Evolutionary conservation across 64 coral and sea anemone genomes (phyloP).

Genomic region (Anthopleura sola): DNA sequence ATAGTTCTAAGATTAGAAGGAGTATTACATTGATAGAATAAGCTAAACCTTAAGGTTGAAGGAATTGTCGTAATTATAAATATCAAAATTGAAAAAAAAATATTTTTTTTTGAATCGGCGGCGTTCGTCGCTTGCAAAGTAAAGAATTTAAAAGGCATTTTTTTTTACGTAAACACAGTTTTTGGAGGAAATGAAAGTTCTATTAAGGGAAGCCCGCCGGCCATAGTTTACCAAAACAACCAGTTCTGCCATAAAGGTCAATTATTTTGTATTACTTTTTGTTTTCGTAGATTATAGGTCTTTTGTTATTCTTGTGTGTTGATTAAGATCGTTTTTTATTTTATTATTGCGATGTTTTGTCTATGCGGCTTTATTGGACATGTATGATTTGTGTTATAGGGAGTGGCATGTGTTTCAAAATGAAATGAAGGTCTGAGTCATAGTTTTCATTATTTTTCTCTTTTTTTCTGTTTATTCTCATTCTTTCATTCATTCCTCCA

Average conservation of each 20-base stretch:
- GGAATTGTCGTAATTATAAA: neutral
- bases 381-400: no score
- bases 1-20: neutral
- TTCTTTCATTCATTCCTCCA: no score
- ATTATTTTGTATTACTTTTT: neutral
- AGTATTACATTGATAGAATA: neutral
- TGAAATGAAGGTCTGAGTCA: no score
- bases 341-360: neutral
- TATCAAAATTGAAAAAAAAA: neutral
- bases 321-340: neutral
- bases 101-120: neutral
- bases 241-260: neutral
- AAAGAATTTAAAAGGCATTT: no score
- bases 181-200: neutral
- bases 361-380: no score
- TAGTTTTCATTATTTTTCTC: no score
- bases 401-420: no score
- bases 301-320: neutral
- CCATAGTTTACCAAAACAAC: neutral
- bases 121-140: neutral
- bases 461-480: no score
- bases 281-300: neutral
- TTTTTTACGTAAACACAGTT: no score
- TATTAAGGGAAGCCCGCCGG: neutral
- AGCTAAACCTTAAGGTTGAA: neutral